These are phyloP conservation scores for Hoplostethus mediterraneus DNA, from an alignment of 2,797 vertebrate genomes.

Conservation along the genomic window DNA sequence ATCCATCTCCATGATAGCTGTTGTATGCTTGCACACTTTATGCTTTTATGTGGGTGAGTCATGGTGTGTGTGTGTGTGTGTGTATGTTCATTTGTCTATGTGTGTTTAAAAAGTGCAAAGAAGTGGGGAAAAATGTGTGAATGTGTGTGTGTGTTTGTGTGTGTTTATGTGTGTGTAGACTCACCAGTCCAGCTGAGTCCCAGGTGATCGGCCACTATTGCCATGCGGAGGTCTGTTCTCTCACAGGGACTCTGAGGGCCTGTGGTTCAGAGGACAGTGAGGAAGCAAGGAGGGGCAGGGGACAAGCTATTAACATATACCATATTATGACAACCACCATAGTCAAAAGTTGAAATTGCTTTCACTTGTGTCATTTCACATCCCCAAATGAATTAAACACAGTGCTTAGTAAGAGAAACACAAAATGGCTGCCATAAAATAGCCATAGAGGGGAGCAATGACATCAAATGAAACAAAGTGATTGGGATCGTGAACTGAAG, in stretches of 20 bases:
- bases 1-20: not conserved
- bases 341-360: not conserved
- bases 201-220: constrained; percentile 98
- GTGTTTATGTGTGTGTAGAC: constrained; percentile 26
- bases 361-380: not conserved
- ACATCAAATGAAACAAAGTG: constrained; percentile 28
- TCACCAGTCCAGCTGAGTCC: constrained; percentile 99
- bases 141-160: not conserved
- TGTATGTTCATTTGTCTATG: not conserved
- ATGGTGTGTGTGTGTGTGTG: not conserved
- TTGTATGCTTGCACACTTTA: not conserved
- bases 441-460: constrained; percentile 15
- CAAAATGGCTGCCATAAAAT: constrained; percentile 26
- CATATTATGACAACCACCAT: constrained; percentile 5
- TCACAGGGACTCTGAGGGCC: constrained; percentile 99
- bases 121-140: too few species aligned
- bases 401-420: constrained; percentile 15
- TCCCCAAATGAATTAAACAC: constrained; percentile 17
- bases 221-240: constrained; percentile 99
- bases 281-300: constrained; percentile 41
- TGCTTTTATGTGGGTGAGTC: not conserved
- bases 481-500: constrained; percentile 68
- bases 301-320: constrained; percentile 38
- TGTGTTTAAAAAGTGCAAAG: too few species aligned
- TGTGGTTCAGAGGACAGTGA: constrained; percentile 79